These are phyloP conservation scores for Cardinalis cardinalis DNA, from an alignment of 2,113 vertebrate genomes.

Conservation along the genomic window DNA sequence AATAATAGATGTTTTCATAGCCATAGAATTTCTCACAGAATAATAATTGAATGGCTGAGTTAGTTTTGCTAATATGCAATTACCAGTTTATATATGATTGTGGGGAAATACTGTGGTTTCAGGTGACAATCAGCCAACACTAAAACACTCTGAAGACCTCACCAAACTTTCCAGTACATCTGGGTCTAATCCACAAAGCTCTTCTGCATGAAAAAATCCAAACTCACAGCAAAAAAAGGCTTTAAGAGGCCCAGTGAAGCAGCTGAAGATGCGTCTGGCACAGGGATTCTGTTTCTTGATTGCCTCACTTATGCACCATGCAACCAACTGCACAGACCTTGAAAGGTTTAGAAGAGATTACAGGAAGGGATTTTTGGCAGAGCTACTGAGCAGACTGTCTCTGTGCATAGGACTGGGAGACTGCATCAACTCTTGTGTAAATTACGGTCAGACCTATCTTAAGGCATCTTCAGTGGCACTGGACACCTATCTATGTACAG, in stretches of 20 bases:
- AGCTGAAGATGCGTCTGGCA: background rate
- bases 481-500: background rate
- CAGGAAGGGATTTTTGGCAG: background rate
- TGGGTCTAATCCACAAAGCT: background rate
- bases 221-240: background rate
- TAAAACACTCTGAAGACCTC: background rate
- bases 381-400: background rate
- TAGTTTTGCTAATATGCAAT: slow-evolving; percentile 17
- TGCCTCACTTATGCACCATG: background rate
- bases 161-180: background rate
- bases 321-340: background rate
- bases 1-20: background rate
- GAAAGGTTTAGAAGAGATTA: background rate
- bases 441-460: background rate
- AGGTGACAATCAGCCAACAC: background rate
- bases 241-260: background rate
- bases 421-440: background rate
- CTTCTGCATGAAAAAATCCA: background rate
- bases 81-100: background rate
- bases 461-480: background rate
- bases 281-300: background rate
- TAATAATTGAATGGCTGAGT: slow-evolving; percentile 4
- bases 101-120: background rate
- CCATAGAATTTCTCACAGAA: background rate
- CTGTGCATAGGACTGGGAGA: background rate